Conservation (phyloP, 2,797 vertebrate genomes). For the Thaleichthys pacificus region DNA sequence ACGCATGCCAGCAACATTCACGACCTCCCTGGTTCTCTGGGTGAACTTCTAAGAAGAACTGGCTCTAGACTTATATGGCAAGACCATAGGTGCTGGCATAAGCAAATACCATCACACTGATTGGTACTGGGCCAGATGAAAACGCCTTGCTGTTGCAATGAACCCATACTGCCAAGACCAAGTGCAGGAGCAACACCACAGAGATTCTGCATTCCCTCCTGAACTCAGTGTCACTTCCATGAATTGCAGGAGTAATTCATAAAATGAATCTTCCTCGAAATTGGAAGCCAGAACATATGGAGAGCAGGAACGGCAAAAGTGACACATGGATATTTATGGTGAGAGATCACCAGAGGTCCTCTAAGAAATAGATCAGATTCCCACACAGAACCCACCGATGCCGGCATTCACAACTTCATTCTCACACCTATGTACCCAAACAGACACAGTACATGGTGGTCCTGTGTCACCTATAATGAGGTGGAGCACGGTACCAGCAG, state of each 20-base stretch:
- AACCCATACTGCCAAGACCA: background rate
- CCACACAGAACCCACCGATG: slow-evolving; percentile 8
- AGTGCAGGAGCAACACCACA: background rate
- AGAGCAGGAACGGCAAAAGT: no score
- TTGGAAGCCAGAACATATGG: no score
- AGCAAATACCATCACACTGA: slow-evolving; percentile 3
- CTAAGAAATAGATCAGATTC: slow-evolving; percentile 13
- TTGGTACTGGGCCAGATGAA: background rate
- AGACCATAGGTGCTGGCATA: slow-evolving; percentile 10
- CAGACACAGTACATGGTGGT: background rate
- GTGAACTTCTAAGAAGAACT: slow-evolving; percentile 22
- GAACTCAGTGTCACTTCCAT: background rate
- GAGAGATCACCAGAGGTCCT: slow-evolving; percentile 6
- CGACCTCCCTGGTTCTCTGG: slow-evolving; percentile 48
- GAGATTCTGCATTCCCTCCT: background rate
- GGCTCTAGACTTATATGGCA: slow-evolving; percentile 36
- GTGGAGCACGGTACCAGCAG: background rate
- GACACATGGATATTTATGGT: background rate
- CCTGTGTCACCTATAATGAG: background rate
- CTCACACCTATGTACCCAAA: background rate
- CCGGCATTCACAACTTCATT: background rate
- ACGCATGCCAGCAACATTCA: slow-evolving; percentile 33
- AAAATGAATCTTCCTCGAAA: no score
- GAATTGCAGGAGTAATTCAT: no score
- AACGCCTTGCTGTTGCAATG: background rate